Evolutionary conservation across 2,113 vertebrate genomes (phyloP), one percentile per base, ranked within the genome.

Genomic region (Jacana jacana): DNA sequence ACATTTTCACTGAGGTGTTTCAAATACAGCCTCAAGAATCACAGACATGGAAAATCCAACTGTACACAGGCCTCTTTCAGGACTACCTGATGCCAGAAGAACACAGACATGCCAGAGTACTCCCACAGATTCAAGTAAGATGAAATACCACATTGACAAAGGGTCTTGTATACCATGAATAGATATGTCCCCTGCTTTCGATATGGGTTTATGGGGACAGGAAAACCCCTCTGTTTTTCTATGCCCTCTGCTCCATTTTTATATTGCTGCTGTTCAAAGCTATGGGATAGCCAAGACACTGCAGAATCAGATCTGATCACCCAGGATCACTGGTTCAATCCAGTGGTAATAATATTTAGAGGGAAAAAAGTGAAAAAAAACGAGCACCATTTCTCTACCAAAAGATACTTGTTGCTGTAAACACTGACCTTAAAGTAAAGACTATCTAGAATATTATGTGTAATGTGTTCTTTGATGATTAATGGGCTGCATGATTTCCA

Each of bases 231-330:
- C 17, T 75, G 31, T n/a, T 60, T 79, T 71, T 23, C 51, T 51
- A 30, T 70, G 20, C 40, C 13, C 13, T 54, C 31, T 82, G 33
- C 16, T 85, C 61, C 33, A 9, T 82, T 83, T 55, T 51, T 23
- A 30, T 64, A 60, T 22, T 44, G 7, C 17, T 81, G 23, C 8
- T 17, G 48, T 13, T 81, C 27, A 89, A 93, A 89, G 13, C 9
- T 39, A 60, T 5, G 17, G 27, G 35, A 76, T 46, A 7, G 7
- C 42, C 0, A 0, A 65, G 44, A 77, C 16, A 58, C 14, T 52
- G 49, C 24, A 86, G 55, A 89, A 75, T 12, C 31, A 89, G 13
- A 66, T n/a, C 4, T 70, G 39, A 55, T 49, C 20, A 80, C 17
- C 4, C 42, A 80, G 17, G 42, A 76, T 33, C 65, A 40, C n/a